Evolutionary conservation across 2,888 invertebrate genomes (phyloP).

Genomic region (Junonia oenone): DNA sequence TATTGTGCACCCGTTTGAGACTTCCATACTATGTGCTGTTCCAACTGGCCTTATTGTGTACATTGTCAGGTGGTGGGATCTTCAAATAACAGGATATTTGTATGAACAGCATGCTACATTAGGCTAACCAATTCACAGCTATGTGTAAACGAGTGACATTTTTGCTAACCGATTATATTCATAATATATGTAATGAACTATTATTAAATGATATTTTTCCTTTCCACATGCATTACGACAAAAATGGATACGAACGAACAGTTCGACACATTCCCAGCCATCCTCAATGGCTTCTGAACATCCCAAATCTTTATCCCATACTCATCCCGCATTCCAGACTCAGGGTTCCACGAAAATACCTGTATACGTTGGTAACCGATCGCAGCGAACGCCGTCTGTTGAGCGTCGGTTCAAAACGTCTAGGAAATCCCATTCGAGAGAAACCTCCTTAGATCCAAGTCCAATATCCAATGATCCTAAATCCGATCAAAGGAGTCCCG

Average conservation of each 20-base stretch:
- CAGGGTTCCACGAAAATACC: constrained; percentile 87
- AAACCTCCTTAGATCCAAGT: constrained; percentile 67
- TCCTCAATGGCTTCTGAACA: constrained; percentile 73
- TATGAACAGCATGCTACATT: constrained; percentile 13
- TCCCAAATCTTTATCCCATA: constrained; percentile 70
- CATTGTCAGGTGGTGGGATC: constrained; percentile 25
- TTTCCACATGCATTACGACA: constrained; percentile 68
- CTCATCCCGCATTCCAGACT: constrained; percentile 78
- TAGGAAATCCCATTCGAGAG: constrained; percentile 58
- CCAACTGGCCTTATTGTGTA: constrained; percentile 12
- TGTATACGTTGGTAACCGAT: constrained; percentile 82
- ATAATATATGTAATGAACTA: constrained; percentile 28
- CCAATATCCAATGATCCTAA: constrained; percentile 71
- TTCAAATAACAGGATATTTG: background rate
- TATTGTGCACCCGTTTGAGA: constrained; percentile 22
- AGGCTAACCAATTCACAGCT: constrained; percentile 16
- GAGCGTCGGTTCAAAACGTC: constrained; percentile 55
- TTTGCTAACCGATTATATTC: constrained; percentile 40
- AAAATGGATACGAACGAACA: constrained; percentile 57
- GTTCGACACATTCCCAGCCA: constrained; percentile 77
- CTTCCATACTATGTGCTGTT: constrained; percentile 13
- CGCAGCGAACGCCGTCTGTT: constrained; percentile 77
- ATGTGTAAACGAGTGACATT: constrained; percentile 10
- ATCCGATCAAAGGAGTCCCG: constrained; percentile 75
- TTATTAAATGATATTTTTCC: constrained; percentile 47